These are phyloP conservation scores for Ptilodon capucinus DNA, from an alignment of 2,888 invertebrate genomes.

Conservation along the genomic window DNA sequence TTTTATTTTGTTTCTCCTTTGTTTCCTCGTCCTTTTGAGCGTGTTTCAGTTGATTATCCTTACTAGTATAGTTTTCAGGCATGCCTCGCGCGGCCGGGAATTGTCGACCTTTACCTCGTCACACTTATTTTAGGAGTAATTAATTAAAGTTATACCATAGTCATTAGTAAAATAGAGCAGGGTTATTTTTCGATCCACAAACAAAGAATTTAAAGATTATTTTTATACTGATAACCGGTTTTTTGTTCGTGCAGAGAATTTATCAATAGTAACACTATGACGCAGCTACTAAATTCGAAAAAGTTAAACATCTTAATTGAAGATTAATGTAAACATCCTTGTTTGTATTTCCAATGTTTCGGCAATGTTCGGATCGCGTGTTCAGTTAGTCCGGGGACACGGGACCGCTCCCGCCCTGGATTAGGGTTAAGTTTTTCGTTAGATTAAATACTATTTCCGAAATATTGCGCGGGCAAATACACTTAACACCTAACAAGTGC, in stretches of 20 bases:
- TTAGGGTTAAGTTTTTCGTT: conserved; percentile 79
- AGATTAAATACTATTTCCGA: conserved; percentile 72
- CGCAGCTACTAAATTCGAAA: conserved; percentile 71
- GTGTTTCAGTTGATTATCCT: conserved; percentile 54
- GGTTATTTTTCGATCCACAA: conserved; percentile 82
- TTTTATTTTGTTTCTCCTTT: conserved; percentile 68
- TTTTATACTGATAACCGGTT: conserved; percentile 82
- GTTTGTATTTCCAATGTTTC: conserved; percentile 67
- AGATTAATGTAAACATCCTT: conserved; percentile 72
- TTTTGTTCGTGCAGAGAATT: conserved; percentile 74
- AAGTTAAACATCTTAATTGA: conserved; percentile 68
- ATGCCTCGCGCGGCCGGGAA: conserved; percentile 58
- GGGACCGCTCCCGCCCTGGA: conserved; percentile 45
- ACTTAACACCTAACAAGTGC: conserved; percentile 43
- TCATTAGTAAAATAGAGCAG: conserved; percentile 81
- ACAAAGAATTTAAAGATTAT: conserved; percentile 77
- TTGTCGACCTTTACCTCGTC: conserved; percentile 81
- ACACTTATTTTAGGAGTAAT: conserved; percentile 79
- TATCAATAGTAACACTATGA: conserved; percentile 66
- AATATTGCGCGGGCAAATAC: conserved; percentile 60
- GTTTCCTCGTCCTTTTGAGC: conserved; percentile 62
- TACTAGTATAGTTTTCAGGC: conserved; percentile 54
- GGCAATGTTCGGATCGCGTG: conserved; percentile 68
- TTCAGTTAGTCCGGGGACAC: conserved; percentile 65
- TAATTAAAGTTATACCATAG: conserved; percentile 82